Percentiles rank a stretch among this genome's conserved stretches.
Evolutionary conservation across 1,140 invertebrate species (phyloP).

Genomic region (Archegozetes longisetosus): DNA sequence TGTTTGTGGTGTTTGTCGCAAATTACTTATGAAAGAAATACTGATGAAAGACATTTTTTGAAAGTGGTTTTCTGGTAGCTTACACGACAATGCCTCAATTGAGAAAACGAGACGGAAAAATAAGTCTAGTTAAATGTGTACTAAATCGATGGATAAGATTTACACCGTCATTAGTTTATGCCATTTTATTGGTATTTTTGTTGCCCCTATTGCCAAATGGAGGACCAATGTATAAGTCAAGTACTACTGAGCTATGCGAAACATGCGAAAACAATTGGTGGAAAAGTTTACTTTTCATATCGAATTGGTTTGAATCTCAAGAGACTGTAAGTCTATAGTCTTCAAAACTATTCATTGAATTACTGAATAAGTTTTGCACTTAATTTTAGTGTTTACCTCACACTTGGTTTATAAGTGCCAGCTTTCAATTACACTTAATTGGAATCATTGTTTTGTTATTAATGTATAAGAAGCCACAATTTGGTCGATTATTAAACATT

Average conservation of each 20-base stretch:
- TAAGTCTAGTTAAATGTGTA: neutral
- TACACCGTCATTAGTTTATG: neutral
- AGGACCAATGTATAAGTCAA: conserved; percentile 8
- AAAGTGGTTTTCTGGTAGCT: conserved; percentile 11
- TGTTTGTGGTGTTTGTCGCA: too few relatives aligned
- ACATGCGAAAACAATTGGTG: neutral
- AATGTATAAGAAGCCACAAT: conserved; percentile 1
- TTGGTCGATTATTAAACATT: neutral
- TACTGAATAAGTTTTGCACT: neutral
- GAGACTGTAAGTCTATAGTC: conserved; percentile 3
- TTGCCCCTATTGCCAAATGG: conserved; percentile 6
- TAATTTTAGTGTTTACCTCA: conserved; percentile 16
- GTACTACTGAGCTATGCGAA: neutral
- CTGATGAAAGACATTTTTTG: too few relatives aligned
- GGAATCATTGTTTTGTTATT: conserved; percentile 5
- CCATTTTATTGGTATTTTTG: neutral
- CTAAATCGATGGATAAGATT: neutral
- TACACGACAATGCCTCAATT: neutral
- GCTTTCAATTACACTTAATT: conserved; percentile 11
- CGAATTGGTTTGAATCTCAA: conserved; percentile 1
- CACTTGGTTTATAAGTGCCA: conserved; percentile 10
- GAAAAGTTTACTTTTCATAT: conserved; percentile 3
- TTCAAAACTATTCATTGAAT: neutral
- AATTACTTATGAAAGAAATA: too few relatives aligned
- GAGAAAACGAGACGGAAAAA: neutral